These are phyloP conservation scores for Tauraco hartlaubi DNA, from an alignment of 2,797 vertebrate species.

Conservation along the genomic window DNA sequence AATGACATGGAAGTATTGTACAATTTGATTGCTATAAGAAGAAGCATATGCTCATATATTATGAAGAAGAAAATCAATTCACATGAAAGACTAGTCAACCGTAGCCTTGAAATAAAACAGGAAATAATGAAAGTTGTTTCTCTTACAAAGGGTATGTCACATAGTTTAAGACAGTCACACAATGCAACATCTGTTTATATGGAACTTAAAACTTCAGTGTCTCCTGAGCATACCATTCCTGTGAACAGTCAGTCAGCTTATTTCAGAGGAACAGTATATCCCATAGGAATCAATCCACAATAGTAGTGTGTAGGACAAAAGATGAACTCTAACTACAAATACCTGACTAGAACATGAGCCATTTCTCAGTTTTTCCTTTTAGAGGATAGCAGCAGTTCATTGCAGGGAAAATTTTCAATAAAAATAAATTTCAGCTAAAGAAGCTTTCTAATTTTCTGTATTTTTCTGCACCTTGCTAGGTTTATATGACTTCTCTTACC, in stretches of 20 bases:
- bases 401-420: neutral
- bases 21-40: neutral
- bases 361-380: neutral
- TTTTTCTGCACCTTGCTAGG: neutral
- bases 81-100: neutral
- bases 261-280: neutral
- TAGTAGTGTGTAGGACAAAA: neutral
- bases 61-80: neutral
- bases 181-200: neutral
- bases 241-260: neutral
- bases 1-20: neutral
- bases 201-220: neutral
- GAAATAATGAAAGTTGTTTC: neutral
- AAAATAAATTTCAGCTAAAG: neutral
- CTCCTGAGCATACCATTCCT: neutral
- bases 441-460: neutral
- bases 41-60: neutral
- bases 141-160: neutral
- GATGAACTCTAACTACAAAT: neutral
- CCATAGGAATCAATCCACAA: neutral
- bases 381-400: neutral
- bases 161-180: neutral
- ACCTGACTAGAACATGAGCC: neutral
- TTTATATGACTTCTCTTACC: neutral
- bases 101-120: neutral